Evolutionary conservation across 2,888 invertebrate genomes (phyloP), one percentile per base, ranked within the genome.

Genomic region (Cloeon dipterum): DNA sequence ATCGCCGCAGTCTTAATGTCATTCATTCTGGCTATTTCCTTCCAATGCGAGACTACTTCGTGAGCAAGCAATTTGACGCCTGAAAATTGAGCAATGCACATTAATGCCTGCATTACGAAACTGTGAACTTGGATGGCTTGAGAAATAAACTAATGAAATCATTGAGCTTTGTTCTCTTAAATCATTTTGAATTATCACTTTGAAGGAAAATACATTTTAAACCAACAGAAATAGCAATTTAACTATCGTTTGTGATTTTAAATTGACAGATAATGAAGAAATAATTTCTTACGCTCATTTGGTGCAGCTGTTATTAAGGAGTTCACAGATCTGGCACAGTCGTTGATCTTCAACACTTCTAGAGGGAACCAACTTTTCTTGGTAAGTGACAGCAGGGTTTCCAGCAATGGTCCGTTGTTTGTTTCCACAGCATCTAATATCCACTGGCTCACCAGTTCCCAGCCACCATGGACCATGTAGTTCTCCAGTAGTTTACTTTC

Each of bases 381-480:
- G 38, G 91, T 65, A 20, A 94, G 66, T 53, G 81, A 77, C 44
- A 94, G 59, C 40, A 94, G 64, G 58, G 93, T 88, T 48, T 73
- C 68, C 13, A 93, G 76, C 32, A 94, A 63, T 8, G 85, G 75
- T 72, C 78, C 79, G 58, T 93, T 89, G 53, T 75, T 72, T 7
- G 72, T 70, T 13, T 71, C 67, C 43, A 82, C 78, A 36, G 82
- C 82, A 54, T 89, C 86, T 40, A 78, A 77, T 36, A 94, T 60
- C 94, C 94, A 96, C 47, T 69, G 69, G 50, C 86, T 81, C 33
- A 88, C 73, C 40, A 89, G 65, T 45, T 75, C 70, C 94, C 94
- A 96, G 33, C 91, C 94, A 44, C 86, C 88, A 40, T 74, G 74
- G 40, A 71, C 70, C 76, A 93, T 81, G 55, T 91, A 89, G 52